These are phyloP conservation scores for Mycalesis mineus DNA, from an alignment of 2,888 invertebrate species.

Conservation along the genomic window DNA sequence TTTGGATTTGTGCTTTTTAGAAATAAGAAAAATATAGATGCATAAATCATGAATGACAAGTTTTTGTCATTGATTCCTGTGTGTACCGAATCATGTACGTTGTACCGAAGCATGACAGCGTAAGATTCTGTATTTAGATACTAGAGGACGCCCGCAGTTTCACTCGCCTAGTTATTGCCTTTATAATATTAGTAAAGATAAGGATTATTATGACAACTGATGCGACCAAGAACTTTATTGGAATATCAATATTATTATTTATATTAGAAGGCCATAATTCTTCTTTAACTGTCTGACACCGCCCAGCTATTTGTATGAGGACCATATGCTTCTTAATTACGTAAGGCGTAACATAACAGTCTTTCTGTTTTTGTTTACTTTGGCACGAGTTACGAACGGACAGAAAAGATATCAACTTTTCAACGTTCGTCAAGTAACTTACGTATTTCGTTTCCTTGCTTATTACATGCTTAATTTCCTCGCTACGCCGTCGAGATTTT, in stretches of 20 bases:
- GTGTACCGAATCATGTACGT: too few relatives aligned
- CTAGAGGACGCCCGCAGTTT: too few relatives aligned
- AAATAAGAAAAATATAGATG: too few relatives aligned
- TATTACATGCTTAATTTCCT: constrained; percentile 10
- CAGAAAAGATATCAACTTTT: constrained; percentile 30
- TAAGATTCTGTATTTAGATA: too few relatives aligned
- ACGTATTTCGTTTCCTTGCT: constrained; percentile 17
- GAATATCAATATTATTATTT: neutral
- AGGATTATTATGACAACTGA: neutral
- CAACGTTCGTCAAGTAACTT: constrained; percentile 29
- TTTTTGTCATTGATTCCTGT: too few relatives aligned
- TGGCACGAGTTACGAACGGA: constrained; percentile 37
- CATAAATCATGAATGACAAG: too few relatives aligned
- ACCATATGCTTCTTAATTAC: constrained; percentile 42
- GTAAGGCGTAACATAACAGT: constrained; percentile 37
- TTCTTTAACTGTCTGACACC: constrained; percentile 23
- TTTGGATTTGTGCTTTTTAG: too few relatives aligned
- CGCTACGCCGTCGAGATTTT: neutral
- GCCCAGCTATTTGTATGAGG: constrained; percentile 31
- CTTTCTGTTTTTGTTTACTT: constrained; percentile 44
- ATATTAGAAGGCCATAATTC: constrained; percentile 16
- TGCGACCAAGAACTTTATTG: neutral
- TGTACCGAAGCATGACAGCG: too few relatives aligned
- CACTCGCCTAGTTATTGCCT: too few relatives aligned
- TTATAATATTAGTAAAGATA: too few relatives aligned